phyloP scores from a whole-genome alignment of 2,113 vertebrate species.

The Cathartes aura region DNA sequence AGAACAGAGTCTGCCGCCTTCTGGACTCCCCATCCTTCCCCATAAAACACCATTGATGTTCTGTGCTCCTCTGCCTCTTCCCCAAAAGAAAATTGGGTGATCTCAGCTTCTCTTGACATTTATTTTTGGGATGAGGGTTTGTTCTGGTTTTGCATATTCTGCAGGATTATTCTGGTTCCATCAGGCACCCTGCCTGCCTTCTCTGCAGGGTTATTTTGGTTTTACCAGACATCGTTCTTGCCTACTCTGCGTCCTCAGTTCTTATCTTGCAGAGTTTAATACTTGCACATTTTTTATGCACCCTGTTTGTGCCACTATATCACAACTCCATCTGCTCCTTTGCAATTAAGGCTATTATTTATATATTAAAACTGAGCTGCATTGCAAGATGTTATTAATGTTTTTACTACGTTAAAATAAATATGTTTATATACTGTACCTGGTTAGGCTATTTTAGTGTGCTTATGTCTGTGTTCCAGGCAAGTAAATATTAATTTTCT shows the following conservation, averaged over 20 bases:
- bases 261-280: neutral
- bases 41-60: neutral
- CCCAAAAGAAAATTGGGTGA: neutral
- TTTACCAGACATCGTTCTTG: slow-evolving; percentile 27
- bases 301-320: neutral
- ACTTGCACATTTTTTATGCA: neutral
- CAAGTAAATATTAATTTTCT: neutral
- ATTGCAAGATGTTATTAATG: neutral
- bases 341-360: neutral
- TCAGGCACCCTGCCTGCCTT: slow-evolving; percentile 1
- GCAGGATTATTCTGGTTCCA: slow-evolving; percentile 44
- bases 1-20: neutral
- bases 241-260: neutral
- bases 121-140: slow-evolving; percentile 42
- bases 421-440: neutral
- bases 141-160: slow-evolving; percentile 31
- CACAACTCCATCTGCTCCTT: neutral
- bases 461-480: neutral
- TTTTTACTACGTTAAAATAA: neutral
- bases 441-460: neutral
- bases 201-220: slow-evolving; percentile 53
- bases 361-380: neutral
- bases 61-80: neutral
- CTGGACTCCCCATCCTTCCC: neutral
- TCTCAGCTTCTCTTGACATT: neutral